Base-by-base conservation (phyloP, 2,888 invertebrate species). In the Hymenopus coronatus region DNA sequence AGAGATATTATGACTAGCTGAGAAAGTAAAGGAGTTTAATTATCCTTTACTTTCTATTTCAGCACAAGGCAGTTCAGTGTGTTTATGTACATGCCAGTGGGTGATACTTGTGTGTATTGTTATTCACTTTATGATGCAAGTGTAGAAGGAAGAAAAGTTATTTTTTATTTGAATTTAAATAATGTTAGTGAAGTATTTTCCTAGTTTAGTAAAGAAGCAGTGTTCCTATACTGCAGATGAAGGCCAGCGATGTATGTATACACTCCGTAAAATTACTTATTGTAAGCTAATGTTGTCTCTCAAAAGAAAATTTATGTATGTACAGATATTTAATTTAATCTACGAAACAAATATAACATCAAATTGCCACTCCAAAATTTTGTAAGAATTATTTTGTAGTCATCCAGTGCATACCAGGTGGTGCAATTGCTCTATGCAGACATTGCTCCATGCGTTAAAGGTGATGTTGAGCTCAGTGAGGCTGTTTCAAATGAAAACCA, bases 131-230 rank as follows among this genome's bases (percentile, higher is more conserved):
- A 81, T 28, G 70, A 86, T 20, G 81, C 54, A 27, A 85, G 8
- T 28, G 28, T 86, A 46, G 20, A 86, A 81, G 86, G 54, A 86
- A 81, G 28, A 86, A 81, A 86, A 86, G 54, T 86, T 86, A 86
- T 86, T 86, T 81, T 70, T 70, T 81, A 86, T 30, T 86, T 86
- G 54, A 86, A 54, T 81, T 20, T 81, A 81, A 70, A 28, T 86
- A 70, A 86, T 70, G 27, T 85, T 70, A 70, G 12, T 86, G 28
- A 70, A 86, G 9, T 81, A 28, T 33, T 86, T 86, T 70, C 70
- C 6, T 86, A 70, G 54, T 70, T 20, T 70, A 70, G 54, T 25
- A 70, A 20, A 6, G 20, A 15, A 70, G 54, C 54, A 70, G 54
- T 70, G 54, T 70, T 70, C 54, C 4, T 70, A 70, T 70, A 70